These are phyloP conservation scores for Polypedilum vanderplanki DNA, from an alignment of 1,140 invertebrate genomes.

Conservation along the genomic window DNA sequence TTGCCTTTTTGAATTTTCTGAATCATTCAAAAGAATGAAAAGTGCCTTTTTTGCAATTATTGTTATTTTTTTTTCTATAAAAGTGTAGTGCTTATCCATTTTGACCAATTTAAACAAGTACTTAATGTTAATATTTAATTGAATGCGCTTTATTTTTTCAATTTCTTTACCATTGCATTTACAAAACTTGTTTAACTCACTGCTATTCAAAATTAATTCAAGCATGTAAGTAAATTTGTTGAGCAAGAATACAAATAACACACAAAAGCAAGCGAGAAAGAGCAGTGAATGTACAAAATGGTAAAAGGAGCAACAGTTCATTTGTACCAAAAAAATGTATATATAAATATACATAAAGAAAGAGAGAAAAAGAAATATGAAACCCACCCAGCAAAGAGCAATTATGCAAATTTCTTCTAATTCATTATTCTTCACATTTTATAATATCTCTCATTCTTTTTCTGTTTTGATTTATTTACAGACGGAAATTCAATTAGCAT, in stretches of 20 bases:
- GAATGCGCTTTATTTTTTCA: no score
- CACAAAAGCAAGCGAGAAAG: background rate
- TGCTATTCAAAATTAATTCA: background rate
- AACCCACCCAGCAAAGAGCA: background rate
- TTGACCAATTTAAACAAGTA: no score
- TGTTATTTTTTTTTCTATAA: no score
- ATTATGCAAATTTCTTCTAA: constrained; percentile 1
- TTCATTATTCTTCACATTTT: constrained; percentile 19
- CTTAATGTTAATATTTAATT: no score
- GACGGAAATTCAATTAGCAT: constrained; percentile 27
- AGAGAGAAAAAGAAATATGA: background rate
- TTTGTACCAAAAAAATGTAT: background rate
- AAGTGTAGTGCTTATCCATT: no score
- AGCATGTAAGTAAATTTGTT: constrained; percentile 14
- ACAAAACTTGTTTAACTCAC: no score
- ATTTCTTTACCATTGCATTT: no score
- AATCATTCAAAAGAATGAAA: background rate
- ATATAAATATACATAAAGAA: background rate
- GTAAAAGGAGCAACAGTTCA: constrained; percentile 8
- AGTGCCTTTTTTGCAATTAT: background rate
- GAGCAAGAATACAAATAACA: constrained; percentile 3
- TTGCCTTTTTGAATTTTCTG: background rate
- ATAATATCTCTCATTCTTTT: background rate
- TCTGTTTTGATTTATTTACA: constrained; percentile 6
- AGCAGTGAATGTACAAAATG: constrained; percentile 5